Percentiles rank a stretch among this genome's conserved stretches.
Evolutionary conservation across 2,113 vertebrate genomes (phyloP).

Genomic region (Otocyon megalotis): DNA sequence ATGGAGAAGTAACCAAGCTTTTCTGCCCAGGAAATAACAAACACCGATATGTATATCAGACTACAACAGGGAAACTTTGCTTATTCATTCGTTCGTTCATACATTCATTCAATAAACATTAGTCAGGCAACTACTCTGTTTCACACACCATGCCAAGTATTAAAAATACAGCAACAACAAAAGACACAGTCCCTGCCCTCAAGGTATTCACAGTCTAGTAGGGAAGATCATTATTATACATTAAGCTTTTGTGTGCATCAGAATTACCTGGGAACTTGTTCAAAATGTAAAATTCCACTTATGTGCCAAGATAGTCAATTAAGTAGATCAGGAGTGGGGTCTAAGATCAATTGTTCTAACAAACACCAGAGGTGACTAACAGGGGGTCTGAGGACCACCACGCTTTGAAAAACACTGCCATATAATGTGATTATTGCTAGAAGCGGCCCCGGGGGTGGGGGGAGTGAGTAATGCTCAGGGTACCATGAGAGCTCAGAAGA

Average conservation of each 20-base stretch:
- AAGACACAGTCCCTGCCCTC: slow-evolving; percentile 53
- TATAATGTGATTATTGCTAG: slow-evolving; percentile 65
- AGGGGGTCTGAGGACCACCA: not conserved
- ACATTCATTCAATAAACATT: slow-evolving; percentile 69
- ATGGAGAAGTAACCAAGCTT: slow-evolving; percentile 44
- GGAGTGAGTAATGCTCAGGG: not conserved
- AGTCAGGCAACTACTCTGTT: slow-evolving; percentile 58
- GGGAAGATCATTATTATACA: slow-evolving; percentile 53
- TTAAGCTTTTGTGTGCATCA: slow-evolving; percentile 66
- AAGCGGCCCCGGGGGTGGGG: not conserved
- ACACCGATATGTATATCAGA: slow-evolving; percentile 43
- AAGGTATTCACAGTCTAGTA: slow-evolving; percentile 66
- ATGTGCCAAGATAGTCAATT: slow-evolving; percentile 52
- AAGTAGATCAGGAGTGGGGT: not conserved
- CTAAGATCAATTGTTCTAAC: slow-evolving; percentile 28
- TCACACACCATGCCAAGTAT: slow-evolving; percentile 45
- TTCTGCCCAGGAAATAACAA: slow-evolving; percentile 55
- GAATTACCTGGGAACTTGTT: slow-evolving; percentile 64
- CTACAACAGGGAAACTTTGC: slow-evolving; percentile 53
- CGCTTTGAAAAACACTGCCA: slow-evolving; percentile 26
- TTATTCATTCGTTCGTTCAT: slow-evolving; percentile 57
- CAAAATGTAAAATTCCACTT: slow-evolving; percentile 61
- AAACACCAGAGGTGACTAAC: slow-evolving; percentile 29
- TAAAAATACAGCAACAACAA: slow-evolving; percentile 65
- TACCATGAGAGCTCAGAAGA: not conserved